Conservation (phyloP, 2,113 vertebrate species). For the Cyanoramphus novaezelandiae region DNA sequence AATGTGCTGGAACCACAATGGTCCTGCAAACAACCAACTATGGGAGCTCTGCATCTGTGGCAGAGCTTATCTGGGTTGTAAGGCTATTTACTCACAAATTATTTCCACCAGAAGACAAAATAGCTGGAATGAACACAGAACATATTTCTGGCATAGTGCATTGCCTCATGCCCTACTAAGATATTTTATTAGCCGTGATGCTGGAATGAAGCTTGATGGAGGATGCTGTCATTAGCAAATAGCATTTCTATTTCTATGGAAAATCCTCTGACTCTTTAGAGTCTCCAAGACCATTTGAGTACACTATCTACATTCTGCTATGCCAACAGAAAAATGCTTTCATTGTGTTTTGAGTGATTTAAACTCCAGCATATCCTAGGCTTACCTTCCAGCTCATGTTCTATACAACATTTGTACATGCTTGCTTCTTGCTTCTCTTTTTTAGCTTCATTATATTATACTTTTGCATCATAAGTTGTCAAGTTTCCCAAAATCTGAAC, state of each 20-base stretch:
- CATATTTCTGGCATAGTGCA: neutral
- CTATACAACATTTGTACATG: neutral
- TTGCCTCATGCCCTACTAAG: neutral
- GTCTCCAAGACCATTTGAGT: neutral
- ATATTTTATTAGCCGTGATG: neutral
- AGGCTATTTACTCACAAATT: neutral
- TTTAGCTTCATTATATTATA: neutral
- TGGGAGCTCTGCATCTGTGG: neutral
- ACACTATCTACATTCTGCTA: neutral
- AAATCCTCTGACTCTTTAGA: neutral
- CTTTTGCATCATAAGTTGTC: neutral
- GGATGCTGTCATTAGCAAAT: neutral
- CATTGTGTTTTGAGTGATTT: neutral
- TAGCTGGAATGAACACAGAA: neutral
- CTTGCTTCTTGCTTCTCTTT: neutral
- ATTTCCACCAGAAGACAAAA: neutral
- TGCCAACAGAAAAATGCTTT: neutral
- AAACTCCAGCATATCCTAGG: neutral
- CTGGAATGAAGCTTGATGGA: neutral
- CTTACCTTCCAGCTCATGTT: neutral
- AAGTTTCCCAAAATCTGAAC: neutral
- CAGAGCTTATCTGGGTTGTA: neutral
- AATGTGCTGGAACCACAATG: neutral
- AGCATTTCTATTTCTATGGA: neutral
- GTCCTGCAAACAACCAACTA: neutral